A percentile compares a stretch with the other conserved stretches of the same genome.
These are phyloP conservation scores for Melieria crassipennis DNA, from an alignment of 2,888 invertebrate species.

Conservation along the genomic window DNA sequence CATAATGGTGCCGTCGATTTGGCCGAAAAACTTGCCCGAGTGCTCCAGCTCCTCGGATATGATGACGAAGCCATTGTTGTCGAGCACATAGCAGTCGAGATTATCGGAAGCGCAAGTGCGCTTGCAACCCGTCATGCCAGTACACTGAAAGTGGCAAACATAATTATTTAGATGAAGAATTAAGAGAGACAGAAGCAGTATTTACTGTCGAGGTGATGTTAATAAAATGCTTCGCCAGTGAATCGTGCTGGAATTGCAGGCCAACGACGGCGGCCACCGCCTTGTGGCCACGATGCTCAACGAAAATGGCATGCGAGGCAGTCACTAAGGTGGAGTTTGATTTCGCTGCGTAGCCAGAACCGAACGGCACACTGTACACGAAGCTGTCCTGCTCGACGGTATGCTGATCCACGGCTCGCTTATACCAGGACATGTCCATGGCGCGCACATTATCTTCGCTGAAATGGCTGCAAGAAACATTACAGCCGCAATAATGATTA, in stretches of 20 bases:
- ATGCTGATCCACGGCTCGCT: conserved; percentile 90
- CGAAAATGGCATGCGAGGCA: conserved; percentile 91
- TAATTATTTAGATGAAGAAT: neutral
- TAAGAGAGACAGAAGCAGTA: conserved; percentile 13
- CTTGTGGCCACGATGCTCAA: conserved; percentile 82
- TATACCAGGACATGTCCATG: conserved; percentile 91
- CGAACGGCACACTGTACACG: conserved; percentile 78
- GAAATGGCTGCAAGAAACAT: conserved; percentile 73
- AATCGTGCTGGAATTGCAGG: conserved; percentile 85
- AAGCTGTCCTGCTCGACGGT: conserved; percentile 87
- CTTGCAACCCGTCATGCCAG: conserved; percentile 76
- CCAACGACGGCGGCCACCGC: conserved; percentile 95
- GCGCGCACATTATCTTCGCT: conserved; percentile 82
- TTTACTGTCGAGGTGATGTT: conserved; percentile 88
- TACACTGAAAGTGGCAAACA: conserved; percentile 68
- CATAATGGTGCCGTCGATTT: conserved; percentile 94
- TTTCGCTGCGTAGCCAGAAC: conserved; percentile 66
- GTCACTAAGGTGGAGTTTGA: conserved; percentile 76
- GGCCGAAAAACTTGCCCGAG: conserved; percentile 92
- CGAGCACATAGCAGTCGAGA: conserved; percentile 91
- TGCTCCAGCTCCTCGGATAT: conserved; percentile 87
- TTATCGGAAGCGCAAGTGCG: conserved; percentile 89
- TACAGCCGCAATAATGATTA: neutral
- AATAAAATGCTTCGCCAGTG: conserved; percentile 83
- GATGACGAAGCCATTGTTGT: conserved; percentile 94